These are phyloP conservation scores for Bubo blakistoni DNA, from an alignment of 2,113 vertebrate genomes.

Conservation along the genomic window DNA sequence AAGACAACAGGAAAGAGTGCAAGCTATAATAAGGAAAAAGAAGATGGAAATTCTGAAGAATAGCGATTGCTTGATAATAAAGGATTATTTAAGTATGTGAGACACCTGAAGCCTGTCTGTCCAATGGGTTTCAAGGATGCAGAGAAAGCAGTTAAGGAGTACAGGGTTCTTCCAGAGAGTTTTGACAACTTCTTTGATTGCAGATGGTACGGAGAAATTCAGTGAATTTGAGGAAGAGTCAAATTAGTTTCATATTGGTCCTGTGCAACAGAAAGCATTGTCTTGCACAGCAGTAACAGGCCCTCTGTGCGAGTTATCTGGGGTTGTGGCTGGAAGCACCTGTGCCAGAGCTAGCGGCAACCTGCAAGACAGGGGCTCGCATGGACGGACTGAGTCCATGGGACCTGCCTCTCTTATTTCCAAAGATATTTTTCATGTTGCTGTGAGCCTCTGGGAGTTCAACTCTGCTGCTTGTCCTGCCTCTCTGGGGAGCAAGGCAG, in stretches of 20 bases:
- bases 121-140: not conserved
- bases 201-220: not conserved
- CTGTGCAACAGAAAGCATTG: not conserved
- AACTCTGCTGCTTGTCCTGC: not conserved
- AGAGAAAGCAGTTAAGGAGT: slow-evolving; percentile 3
- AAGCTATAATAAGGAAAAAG: slow-evolving; percentile 28
- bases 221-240: not conserved
- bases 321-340: not conserved
- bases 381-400: not conserved
- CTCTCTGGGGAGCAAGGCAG: not conserved
- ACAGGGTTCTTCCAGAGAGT: not conserved
- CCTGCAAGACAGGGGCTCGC: not conserved
- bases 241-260: not conserved
- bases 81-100: slow-evolving; percentile 8
- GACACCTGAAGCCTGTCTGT: not conserved
- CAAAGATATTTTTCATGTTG: not conserved
- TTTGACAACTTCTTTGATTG: slow-evolving; percentile 11
- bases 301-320: not conserved
- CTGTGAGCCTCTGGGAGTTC: not conserved
- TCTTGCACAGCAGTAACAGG: not conserved
- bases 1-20: slow-evolving; percentile 32
- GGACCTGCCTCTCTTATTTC: not conserved
- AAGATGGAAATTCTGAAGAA: slow-evolving; percentile 20
- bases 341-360: not conserved
- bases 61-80: slow-evolving; percentile 29